Conservation (phyloP, 2,797 vertebrate genomes). For the Pangasius mekongensis region DNA sequence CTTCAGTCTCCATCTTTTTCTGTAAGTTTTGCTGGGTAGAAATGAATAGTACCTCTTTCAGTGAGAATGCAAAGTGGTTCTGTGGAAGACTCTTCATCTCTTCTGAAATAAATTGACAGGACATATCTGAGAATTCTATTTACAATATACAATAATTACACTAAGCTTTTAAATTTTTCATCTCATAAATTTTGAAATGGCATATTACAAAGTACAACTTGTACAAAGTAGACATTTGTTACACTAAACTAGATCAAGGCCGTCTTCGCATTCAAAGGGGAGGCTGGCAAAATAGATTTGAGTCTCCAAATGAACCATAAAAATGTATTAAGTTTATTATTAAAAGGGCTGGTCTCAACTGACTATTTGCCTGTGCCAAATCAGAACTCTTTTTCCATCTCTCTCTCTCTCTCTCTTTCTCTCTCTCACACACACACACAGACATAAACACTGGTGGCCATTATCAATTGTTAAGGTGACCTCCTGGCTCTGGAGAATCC, state of each 20-base stretch:
- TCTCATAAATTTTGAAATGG: not conserved
- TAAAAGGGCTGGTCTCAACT: not conserved
- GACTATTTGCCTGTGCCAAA: not conserved
- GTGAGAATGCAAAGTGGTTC: not conserved
- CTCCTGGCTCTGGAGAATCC: slow-evolving; percentile 21
- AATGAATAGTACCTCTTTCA: not conserved
- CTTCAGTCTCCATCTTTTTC: not conserved
- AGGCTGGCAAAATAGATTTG: not conserved
- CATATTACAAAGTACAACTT: not conserved
- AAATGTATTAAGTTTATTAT: slow-evolving; percentile 2
- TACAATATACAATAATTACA: not conserved
- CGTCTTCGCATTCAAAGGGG: not conserved
- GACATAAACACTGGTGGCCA: not conserved
- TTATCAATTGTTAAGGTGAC: slow-evolving; percentile 38
- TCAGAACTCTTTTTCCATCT: too few relatives aligned
- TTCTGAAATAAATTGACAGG: not conserved
- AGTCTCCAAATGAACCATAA: not conserved
- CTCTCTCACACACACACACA: not conserved
- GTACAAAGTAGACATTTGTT: not conserved
- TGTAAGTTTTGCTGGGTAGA: not conserved
- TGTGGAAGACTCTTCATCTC: not conserved
- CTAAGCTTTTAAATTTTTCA: too few relatives aligned
- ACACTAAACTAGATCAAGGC: not conserved
- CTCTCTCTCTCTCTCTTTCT: not conserved
- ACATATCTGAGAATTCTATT: not conserved